Conservation (phyloP, 2,888 invertebrate species). For the Synanthedon formicaeformis region DNA sequence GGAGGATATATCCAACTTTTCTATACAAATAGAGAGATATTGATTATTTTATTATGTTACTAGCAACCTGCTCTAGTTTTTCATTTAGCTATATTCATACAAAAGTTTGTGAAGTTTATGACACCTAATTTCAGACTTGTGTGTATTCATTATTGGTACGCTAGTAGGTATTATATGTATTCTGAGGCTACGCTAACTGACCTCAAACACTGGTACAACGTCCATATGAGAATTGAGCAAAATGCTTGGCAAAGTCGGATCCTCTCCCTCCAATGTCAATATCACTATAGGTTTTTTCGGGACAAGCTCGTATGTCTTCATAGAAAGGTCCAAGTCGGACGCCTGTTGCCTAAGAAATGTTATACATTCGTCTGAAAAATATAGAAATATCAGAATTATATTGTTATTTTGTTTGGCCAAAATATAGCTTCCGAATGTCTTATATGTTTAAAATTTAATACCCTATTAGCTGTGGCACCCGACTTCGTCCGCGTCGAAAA, state of each 20-base stretch:
- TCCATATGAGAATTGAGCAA: slow-evolving; percentile 96
- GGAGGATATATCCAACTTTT: slow-evolving; percentile 91
- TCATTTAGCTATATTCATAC: too few relatives aligned
- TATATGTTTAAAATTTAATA: too few relatives aligned
- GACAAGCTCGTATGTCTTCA: slow-evolving; percentile 69
- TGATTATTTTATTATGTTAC: neutral
- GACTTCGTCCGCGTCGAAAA: too few relatives aligned
- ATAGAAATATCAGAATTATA: too few relatives aligned
- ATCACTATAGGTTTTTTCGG: slow-evolving; percentile 83
- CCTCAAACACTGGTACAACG: slow-evolving; percentile 93
- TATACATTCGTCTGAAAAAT: slow-evolving; percentile 76
- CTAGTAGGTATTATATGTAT: too few relatives aligned
- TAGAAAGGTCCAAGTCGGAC: slow-evolving; percentile 74
- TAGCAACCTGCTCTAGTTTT: too few relatives aligned
- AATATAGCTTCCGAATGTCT: too few relatives aligned
- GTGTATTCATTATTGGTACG: too few relatives aligned
- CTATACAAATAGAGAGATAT: slow-evolving; percentile 42
- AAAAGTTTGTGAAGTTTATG: too few relatives aligned
- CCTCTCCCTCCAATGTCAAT: slow-evolving; percentile 84
- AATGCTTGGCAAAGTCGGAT: slow-evolving; percentile 78
- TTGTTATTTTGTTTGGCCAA: too few relatives aligned
- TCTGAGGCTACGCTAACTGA: slow-evolving; percentile 33
- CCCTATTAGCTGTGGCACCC: too few relatives aligned
- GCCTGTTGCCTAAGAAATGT: slow-evolving; percentile 80
- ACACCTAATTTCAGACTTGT: too few relatives aligned